Evolutionary conservation across 2,888 invertebrate genomes (phyloP).

Genomic region (Chalcosyrphus nemorum): DNA sequence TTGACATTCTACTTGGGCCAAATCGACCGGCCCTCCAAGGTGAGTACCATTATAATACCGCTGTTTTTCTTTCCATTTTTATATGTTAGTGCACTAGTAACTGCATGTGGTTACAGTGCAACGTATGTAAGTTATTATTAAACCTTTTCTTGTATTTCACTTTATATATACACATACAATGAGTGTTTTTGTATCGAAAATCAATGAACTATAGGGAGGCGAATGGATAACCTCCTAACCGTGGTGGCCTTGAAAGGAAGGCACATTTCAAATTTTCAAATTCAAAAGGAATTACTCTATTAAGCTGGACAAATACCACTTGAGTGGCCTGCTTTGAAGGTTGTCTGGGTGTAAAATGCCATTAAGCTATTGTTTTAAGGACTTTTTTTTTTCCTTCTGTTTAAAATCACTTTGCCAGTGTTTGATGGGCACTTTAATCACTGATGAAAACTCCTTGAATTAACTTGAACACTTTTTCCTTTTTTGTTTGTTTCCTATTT

Average conservation of each 20-base stretch:
- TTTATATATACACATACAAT: neutral
- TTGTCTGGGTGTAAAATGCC: constrained; percentile 3
- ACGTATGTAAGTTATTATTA: constrained; percentile 54
- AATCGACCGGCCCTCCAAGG: constrained; percentile 86
- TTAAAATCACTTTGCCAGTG: neutral
- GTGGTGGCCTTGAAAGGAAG: constrained; percentile 45
- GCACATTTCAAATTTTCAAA: constrained; percentile 50
- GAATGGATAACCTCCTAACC: constrained; percentile 19
- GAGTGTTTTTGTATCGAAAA: constrained; percentile 49
- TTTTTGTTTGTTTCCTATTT: neutral
- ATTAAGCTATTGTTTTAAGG: neutral
- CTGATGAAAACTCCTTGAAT: neutral
- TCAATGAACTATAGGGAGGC: constrained; percentile 58
- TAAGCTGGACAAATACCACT: constrained; percentile 45
- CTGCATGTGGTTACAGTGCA: constrained; percentile 35
- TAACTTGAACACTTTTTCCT: neutral
- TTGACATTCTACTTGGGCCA: constrained; percentile 94
- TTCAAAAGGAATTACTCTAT: constrained; percentile 57
- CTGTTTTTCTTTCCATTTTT: too few relatives aligned
- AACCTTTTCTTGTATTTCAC: constrained; percentile 1
- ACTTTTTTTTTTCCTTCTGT: neutral
- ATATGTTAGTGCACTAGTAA: neutral
- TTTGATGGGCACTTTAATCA: constrained; percentile 1
- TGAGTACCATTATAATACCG: constrained; percentile 78
- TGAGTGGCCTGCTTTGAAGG: neutral